Percentiles rank a stretch among this genome's conserved stretches.
Evolutionary conservation across 2,113 vertebrate genomes (phyloP).

Genomic region (Pelodiscus sinensis): DNA sequence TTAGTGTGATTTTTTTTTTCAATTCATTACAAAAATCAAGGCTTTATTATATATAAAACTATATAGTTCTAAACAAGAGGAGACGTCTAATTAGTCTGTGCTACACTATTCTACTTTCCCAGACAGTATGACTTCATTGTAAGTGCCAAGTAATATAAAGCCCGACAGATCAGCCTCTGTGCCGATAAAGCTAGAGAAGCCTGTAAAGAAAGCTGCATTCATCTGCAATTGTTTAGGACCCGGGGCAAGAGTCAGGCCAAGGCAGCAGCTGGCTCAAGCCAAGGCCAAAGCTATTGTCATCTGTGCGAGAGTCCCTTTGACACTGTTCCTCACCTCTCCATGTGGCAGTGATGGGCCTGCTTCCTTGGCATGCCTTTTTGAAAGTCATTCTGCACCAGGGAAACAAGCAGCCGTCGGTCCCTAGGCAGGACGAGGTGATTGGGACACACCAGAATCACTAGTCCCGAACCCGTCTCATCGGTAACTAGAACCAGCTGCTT

Average conservation of each 20-base stretch:
- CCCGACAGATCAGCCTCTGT: accelerated
- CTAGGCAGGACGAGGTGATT: not conserved
- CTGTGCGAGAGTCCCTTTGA: accelerated
- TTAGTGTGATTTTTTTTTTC: not conserved
- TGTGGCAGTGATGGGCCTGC: not conserved
- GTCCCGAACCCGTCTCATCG: not conserved
- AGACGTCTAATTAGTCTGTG: accelerated
- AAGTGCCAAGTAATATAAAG: not conserved
- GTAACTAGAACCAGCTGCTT: not conserved
- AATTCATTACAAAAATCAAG: not conserved
- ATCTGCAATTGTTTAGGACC: not conserved
- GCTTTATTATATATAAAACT: not conserved
- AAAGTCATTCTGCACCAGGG: not conserved
- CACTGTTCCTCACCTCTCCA: accelerated
- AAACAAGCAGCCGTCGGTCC: not conserved
- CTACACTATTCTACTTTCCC: not conserved
- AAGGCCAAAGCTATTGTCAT: accelerated
- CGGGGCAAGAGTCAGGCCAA: accelerated
- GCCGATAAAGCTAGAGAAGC: not conserved
- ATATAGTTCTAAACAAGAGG: not conserved
- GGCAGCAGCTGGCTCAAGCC: not conserved
- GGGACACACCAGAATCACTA: not conserved
- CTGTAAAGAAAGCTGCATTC: accelerated
- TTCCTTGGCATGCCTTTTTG: not conserved
- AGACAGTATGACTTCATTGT: accelerated